Evolutionary conservation across 2,888 invertebrate genomes (phyloP).

Genomic region (Melanostoma mellinum): DNA sequence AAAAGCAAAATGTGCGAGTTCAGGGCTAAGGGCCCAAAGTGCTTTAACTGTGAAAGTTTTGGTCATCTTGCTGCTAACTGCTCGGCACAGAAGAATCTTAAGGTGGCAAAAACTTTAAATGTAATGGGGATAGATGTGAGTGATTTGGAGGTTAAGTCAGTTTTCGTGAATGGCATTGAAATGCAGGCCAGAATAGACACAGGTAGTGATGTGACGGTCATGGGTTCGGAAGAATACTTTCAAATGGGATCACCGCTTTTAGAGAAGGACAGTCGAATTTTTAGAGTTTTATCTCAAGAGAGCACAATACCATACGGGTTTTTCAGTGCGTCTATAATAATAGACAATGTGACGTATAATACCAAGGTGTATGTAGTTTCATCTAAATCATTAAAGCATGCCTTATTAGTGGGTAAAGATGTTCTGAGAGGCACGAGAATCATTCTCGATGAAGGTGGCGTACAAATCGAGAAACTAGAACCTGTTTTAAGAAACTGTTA

Average conservation of each 20-base stretch:
- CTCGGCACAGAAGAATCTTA: not conserved
- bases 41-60: slow-evolving; percentile 9
- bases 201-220: slow-evolving; percentile 1
- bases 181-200: no score
- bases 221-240: slow-evolving; percentile 3
- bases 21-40: not conserved
- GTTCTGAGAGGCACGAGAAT: not conserved
- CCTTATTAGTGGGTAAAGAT: no score
- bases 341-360: no score
- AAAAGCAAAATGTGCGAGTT: slow-evolving; percentile 7
- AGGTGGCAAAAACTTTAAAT: not conserved
- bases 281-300: not conserved
- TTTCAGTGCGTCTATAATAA: no score
- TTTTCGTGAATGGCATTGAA: no score
- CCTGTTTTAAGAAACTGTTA: no score
- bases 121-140: not conserved
- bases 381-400: not conserved
- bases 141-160: no score
- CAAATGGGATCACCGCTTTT: slow-evolving; percentile 7
- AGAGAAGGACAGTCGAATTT: not conserved
- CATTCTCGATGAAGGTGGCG: no score
- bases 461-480: not conserved
- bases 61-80: slow-evolving; percentile 12
- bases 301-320: no score
- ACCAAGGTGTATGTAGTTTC: slow-evolving; percentile 10